Conservation (phyloP, 2,888 invertebrate species). For the Harmothoe impar region DNA sequence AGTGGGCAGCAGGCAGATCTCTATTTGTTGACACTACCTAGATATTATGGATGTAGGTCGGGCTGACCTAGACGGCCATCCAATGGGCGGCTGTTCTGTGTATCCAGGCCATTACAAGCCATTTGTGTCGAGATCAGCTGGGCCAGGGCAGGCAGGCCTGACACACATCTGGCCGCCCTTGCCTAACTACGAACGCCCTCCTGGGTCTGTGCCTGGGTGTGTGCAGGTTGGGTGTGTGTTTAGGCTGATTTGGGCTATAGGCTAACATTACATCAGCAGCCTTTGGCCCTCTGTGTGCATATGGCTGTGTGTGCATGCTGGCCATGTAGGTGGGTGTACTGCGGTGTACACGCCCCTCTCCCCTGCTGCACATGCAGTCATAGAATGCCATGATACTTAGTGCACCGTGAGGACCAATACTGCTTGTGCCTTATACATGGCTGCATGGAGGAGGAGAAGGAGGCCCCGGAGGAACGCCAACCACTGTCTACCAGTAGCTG, state of each 20-base stretch:
- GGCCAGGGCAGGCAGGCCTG: background rate
- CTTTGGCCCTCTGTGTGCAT: background rate
- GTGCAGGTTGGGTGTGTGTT: background rate
- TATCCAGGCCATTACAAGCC: conserved; percentile 60
- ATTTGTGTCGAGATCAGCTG: conserved; percentile 40
- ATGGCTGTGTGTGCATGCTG: background rate
- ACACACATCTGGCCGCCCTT: conserved; percentile 7
- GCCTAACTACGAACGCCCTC: background rate
- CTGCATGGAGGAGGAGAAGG: background rate
- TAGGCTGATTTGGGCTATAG: background rate
- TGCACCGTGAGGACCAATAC: background rate
- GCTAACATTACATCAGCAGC: conserved; percentile 1
- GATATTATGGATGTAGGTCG: conserved; percentile 37
- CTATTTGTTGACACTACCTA: conserved; percentile 48
- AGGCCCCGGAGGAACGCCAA: too few species aligned
- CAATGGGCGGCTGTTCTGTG: background rate
- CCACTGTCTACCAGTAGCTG: too few species aligned
- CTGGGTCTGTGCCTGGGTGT: background rate
- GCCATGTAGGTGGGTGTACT: background rate
- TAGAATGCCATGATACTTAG: background rate
- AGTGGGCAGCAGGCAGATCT: background rate
- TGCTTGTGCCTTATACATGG: background rate
- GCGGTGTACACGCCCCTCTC: background rate
- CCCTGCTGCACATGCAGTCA: background rate
- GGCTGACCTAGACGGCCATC: background rate